These are phyloP conservation scores for Epizoanthus illoricatus DNA, from an alignment of 92 coral and sea anemone species.

Conservation along the genomic window DNA sequence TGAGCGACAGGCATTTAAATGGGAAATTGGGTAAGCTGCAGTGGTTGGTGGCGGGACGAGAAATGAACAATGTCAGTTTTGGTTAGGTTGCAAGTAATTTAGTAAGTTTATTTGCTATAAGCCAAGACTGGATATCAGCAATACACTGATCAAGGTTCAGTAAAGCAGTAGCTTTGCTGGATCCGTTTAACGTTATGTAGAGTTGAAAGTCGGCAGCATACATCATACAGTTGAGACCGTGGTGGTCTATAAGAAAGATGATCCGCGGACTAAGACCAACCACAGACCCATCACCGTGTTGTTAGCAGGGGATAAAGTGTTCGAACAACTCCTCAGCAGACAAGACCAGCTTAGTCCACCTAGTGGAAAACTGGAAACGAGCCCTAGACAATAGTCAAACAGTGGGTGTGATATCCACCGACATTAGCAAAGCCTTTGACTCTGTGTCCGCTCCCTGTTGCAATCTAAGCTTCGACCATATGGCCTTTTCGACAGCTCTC, in stretches of 20 bases:
- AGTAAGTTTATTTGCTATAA: too few relatives aligned
- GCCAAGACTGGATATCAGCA: too few relatives aligned
- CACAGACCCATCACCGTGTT: neutral
- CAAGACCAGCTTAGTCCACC: neutral
- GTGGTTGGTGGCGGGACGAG: too few relatives aligned
- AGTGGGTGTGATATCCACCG: neutral
- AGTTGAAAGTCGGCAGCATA: too few relatives aligned
- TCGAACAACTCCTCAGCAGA: neutral
- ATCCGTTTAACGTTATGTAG: too few relatives aligned
- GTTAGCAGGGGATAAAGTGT: neutral
- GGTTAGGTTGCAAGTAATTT: too few relatives aligned
- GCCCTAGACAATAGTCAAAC: neutral
- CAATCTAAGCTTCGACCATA: neutral
- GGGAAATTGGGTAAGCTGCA: too few relatives aligned
- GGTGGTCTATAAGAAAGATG: neutral
- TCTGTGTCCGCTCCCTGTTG: neutral
- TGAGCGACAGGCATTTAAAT: too few relatives aligned
- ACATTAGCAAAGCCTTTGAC: constrained; percentile 1
- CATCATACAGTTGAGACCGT: too few relatives aligned
- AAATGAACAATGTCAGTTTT: too few relatives aligned
- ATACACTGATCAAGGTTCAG: too few relatives aligned
- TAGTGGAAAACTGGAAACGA: neutral
- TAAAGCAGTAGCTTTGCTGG: too few relatives aligned
- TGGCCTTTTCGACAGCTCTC: constrained; percentile 1
- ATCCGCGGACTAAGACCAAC: neutral